A percentile compares a stretch with the other conserved stretches of the same genome.
phyloP scores from a whole-genome alignment of 2,797 vertebrate genomes.

The Arnoldichthys spilopterus region DNA sequence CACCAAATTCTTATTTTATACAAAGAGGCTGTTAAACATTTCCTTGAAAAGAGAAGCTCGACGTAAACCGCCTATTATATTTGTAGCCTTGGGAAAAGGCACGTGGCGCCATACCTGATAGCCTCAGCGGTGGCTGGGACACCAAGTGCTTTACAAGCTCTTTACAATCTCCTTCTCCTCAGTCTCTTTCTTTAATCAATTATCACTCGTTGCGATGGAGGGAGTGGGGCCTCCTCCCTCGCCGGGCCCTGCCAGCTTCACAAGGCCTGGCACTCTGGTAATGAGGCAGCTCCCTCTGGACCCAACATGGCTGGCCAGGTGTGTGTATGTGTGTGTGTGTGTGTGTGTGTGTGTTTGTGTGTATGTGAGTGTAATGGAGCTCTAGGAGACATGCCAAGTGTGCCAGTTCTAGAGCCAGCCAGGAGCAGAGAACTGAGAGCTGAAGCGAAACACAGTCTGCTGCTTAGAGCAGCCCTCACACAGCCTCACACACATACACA shows the following conservation, averaged over 20 bases:
- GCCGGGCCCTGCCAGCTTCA: conserved; percentile 23
- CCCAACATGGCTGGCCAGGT: conserved; percentile 42
- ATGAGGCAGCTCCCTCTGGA: conserved; percentile 53
- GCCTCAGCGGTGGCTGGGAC: conserved; percentile 53
- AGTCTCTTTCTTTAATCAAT: conserved; percentile 60
- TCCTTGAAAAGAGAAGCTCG: conserved; percentile 60
- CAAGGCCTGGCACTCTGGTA: conserved; percentile 51
- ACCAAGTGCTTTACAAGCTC: conserved; percentile 52
- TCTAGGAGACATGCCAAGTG: conserved; percentile 56
- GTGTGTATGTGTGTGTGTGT: conserved; percentile 37
- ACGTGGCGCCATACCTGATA: conserved; percentile 65
- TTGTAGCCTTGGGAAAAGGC: conserved; percentile 62
- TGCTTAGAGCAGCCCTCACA: conserved; percentile 22
- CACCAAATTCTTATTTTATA: conserved; percentile 73
- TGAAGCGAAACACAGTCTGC: conserved; percentile 44
- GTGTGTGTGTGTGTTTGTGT: conserved; percentile 39
- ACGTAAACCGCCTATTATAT: conserved; percentile 72
- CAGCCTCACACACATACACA: conserved; percentile 17
- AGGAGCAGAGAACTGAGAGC: conserved; percentile 25
- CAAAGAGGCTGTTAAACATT: conserved; percentile 69
- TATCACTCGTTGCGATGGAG: conserved; percentile 52
- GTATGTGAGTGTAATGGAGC: conserved; percentile 49
- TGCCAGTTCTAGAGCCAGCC: conserved; percentile 45
- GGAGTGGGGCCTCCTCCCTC: conserved; percentile 31
- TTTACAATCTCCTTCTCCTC: conserved; percentile 54